A percentile compares a stretch with the other conserved stretches of the same genome.
phyloP scores from a whole-genome alignment of 2,113 vertebrate genomes.

The Lepus americanus region DNA sequence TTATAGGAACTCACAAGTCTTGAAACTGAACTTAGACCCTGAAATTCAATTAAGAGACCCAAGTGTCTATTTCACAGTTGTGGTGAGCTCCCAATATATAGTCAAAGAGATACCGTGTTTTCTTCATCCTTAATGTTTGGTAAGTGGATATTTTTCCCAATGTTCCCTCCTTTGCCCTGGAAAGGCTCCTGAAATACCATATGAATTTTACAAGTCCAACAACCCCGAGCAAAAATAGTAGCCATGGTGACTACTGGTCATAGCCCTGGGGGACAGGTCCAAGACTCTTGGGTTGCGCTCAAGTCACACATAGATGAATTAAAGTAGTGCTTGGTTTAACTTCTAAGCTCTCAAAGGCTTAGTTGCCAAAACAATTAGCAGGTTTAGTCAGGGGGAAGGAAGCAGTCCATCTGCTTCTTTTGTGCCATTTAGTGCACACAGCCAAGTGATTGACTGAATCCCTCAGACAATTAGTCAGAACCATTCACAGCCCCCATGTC shows the following conservation, averaged over 20 bases:
- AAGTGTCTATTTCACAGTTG: not conserved
- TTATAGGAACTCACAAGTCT: not conserved
- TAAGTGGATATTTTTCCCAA: not conserved
- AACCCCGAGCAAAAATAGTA: not conserved
- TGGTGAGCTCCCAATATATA: not conserved
- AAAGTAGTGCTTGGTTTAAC: slow-evolving; percentile 8
- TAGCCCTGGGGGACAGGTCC: not conserved
- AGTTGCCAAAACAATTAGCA: slow-evolving; percentile 72
- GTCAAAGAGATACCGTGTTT: not conserved
- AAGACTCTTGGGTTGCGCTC: not conserved
- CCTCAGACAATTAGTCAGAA: slow-evolving; percentile 61
- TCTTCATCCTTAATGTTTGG: not conserved
- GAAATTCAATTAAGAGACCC: not conserved
- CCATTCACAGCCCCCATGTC: slow-evolving; percentile 6
- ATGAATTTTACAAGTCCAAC: not conserved
- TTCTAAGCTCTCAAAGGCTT: slow-evolving; percentile 47
- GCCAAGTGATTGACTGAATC: slow-evolving; percentile 30
- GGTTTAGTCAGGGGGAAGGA: slow-evolving; percentile 8
- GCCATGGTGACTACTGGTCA: not conserved
- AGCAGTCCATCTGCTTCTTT: slow-evolving; percentile 45
- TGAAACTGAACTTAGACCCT: not conserved
- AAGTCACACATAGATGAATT: not conserved
- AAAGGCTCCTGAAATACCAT: not conserved
- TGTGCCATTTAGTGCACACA: slow-evolving; percentile 43
- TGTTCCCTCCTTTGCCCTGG: not conserved